Evolutionary conservation across 2,888 invertebrate species (phyloP).

Genomic region (Herminia tarsipennalis): DNA sequence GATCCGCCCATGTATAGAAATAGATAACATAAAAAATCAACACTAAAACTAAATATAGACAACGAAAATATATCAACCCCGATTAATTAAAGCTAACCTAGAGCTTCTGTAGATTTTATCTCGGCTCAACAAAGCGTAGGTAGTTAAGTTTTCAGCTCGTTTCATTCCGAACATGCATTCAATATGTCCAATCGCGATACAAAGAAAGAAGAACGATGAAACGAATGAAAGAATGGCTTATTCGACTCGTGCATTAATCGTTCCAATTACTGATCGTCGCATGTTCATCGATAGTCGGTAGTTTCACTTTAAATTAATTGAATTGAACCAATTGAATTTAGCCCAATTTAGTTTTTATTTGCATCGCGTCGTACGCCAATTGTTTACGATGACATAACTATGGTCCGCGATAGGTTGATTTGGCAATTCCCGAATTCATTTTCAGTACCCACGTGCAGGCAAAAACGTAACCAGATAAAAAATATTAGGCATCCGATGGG

Average conservation of each 20-base stretch:
- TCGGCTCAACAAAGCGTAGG: conserved; percentile 54
- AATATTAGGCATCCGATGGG: no score
- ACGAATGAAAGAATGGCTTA: conserved; percentile 65
- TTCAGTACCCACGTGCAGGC: no score
- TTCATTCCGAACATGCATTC: conserved; percentile 66
- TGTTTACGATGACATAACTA: no score
- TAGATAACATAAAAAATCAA: no score
- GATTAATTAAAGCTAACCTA: conserved; percentile 31
- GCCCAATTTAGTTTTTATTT: conserved; percentile 68
- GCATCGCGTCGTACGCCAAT: conserved; percentile 39
- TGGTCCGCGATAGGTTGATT: no score
- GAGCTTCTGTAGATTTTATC: conserved; percentile 56
- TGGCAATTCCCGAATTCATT: no score
- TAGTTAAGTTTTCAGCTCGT: conserved; percentile 52
- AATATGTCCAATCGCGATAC: conserved; percentile 66
- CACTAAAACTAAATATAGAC: conserved; percentile 3
- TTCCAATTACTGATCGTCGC: conserved; percentile 73
- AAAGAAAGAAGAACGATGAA: conserved; percentile 27
- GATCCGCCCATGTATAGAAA: no score
- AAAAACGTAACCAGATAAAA: no score
- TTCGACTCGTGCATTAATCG: conserved; percentile 69
- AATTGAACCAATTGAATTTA: conserved; percentile 80
- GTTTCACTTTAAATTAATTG: conserved; percentile 77
- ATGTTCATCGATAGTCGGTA: conserved; percentile 60
- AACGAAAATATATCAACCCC: background rate